Evolutionary conservation across 2,797 vertebrate species (phyloP).

Genomic region (Liasis olivaceus): DNA sequence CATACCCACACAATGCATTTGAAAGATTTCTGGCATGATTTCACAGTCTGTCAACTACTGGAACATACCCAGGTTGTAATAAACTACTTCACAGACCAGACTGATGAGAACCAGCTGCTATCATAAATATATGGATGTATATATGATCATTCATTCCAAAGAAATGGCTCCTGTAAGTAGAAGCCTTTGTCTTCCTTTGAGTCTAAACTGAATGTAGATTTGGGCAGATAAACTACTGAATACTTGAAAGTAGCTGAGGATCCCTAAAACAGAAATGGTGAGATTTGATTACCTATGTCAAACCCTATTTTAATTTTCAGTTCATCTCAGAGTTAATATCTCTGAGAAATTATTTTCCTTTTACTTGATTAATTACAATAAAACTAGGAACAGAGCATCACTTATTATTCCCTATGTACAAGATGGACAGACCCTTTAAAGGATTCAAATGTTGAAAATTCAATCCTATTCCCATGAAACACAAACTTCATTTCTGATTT

Average conservation of each 20-base stretch:
- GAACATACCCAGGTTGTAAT: background rate
- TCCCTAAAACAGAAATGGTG: background rate
- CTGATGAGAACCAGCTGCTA: constrained; percentile 13
- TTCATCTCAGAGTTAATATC: background rate
- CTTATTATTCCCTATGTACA: background rate
- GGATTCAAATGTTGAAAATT: background rate
- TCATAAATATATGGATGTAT: background rate
- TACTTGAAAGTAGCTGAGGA: background rate
- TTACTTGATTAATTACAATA: background rate
- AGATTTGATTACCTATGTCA: background rate
- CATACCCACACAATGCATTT: constrained; percentile 11
- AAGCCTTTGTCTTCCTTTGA: background rate
- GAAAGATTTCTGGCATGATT: constrained; percentile 46
- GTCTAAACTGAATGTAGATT: background rate
- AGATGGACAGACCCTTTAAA: background rate
- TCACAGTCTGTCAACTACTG: background rate
- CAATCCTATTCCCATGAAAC: background rate
- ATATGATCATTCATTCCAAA: constrained; percentile 32
- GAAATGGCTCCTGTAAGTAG: background rate
- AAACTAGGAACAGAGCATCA: background rate
- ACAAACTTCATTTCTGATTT: background rate
- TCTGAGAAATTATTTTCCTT: background rate
- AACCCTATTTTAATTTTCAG: background rate
- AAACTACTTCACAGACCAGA: constrained; percentile 14
- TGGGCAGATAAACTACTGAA: background rate